phyloP scores from a whole-genome alignment of 64 coral and sea anemone species.

The Montipora sp. region DNA sequence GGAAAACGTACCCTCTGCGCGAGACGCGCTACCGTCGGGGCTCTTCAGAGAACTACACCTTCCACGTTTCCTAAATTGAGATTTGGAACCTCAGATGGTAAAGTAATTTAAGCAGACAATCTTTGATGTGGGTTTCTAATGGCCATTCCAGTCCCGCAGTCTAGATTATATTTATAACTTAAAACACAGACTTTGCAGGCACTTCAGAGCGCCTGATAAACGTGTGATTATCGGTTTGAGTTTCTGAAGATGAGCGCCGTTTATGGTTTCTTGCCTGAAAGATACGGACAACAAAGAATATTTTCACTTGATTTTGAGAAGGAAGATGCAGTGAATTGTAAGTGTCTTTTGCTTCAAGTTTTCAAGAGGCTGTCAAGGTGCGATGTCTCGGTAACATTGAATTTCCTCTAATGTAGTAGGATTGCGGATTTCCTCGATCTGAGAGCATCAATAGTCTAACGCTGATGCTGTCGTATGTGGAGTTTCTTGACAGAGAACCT shows the following conservation, averaged over 20 bases:
- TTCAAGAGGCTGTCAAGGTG: not conserved
- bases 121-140: conserved; percentile 48
- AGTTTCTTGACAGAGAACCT: too few relatives aligned
- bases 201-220: not conserved
- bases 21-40: not conserved
- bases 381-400: not conserved
- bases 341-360: not conserved
- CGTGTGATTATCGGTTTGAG: not conserved
- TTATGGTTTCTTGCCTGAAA: not conserved
- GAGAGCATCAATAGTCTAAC: too few relatives aligned
- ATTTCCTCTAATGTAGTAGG: too few relatives aligned
- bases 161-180: conserved; percentile 34
- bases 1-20: not conserved
- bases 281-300: not conserved
- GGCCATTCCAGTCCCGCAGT: conserved; percentile 23
- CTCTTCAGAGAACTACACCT: not conserved
- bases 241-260: not conserved
- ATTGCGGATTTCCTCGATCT: too few relatives aligned
- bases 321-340: not conserved
- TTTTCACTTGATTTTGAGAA: not conserved
- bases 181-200: conserved; percentile 34
- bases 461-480: too few relatives aligned
- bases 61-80: not conserved
- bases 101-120: conserved; percentile 35
- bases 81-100: conserved; percentile 35